Base-by-base conservation (phyloP, 2,888 invertebrate species). In the Polydrusus cervinus region DNA sequence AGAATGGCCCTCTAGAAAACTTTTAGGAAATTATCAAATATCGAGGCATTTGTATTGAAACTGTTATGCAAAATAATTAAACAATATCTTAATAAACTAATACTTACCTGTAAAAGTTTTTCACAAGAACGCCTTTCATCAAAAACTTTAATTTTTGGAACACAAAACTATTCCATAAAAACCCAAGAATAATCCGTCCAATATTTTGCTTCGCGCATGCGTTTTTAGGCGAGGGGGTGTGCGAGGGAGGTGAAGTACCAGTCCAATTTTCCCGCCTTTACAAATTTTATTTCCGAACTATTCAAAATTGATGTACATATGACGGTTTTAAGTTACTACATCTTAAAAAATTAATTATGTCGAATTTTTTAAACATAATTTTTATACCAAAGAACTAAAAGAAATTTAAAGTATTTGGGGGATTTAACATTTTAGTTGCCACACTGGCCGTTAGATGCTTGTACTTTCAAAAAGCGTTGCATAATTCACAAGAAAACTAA, bases 21-120 rank as follows among this genome's bases (percentile, higher is more conserved):
- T 60, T 62, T 62, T 51, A 62, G 25, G 62, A 70, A 70, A 53
- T 62, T 34, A 10, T 40, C n/a, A 10, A 38, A 18, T 70, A n/a
- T 62, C 13, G 13, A 53, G 62, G 40, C 30, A 38, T 49, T 40
- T 61, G n/a, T 18, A 51, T 20, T n/a, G 16, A 60, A 51, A 60
- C 40, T 10, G 14, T 43, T 25, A 25, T 43, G 13, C n/a, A 16
- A 79, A 75, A 68, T 76, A 45, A 60, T 67, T 78, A 74, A 74
- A 79, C 67, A 76, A 76, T 67, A 78, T 18, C 75, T 79, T 80
- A 82, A 79, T 79, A 75, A 70, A 78, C 73, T 67, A 51, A 75
- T 78, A 80, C 77, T 80, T 82, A 84, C 83, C 83, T 82, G 79
- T 47, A 74, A 45, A 74, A 75, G 55, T 67, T 30, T 47, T 45